Evolutionary conservation across 2,113 vertebrate species (phyloP).

Genomic region (Dryoscopus gambensis): DNA sequence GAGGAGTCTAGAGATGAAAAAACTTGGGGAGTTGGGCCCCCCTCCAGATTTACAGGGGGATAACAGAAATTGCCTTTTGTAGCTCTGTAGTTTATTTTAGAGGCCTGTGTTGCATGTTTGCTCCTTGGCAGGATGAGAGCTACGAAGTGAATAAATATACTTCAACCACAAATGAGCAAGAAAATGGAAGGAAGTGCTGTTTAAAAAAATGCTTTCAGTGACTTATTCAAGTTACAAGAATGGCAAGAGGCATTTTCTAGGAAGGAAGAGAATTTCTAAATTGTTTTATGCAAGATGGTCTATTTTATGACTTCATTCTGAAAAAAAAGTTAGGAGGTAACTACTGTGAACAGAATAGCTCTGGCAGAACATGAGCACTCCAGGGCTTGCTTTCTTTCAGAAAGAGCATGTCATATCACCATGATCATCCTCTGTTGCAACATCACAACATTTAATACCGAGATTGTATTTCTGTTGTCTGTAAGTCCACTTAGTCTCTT

Average conservation of each 20-base stretch:
- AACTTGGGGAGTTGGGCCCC: neutral
- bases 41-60: neutral
- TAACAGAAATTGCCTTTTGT: constrained; percentile 3
- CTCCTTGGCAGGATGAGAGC: constrained; percentile 43
- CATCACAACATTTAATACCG: neutral
- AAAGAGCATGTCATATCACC: constrained; percentile 18
- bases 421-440: neutral
- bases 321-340: constrained; percentile 14
- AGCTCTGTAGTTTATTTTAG: neutral
- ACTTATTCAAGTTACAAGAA: constrained; percentile 51
- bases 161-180: constrained; percentile 49
- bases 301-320: constrained; percentile 30
- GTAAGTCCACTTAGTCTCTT: neutral
- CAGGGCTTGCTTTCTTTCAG: neutral
- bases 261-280: constrained; percentile 51
- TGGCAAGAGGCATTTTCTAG: constrained; percentile 47
- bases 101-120: constrained; percentile 14
- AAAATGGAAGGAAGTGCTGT: constrained; percentile 54
- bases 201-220: constrained; percentile 32
- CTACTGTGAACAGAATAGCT: neutral
- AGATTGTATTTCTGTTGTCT: neutral
- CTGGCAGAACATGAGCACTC: neutral
- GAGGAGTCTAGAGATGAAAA: neutral
- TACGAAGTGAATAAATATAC: constrained; percentile 12
- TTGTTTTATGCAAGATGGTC: constrained; percentile 25